phyloP scores from a whole-genome alignment of 2,113 vertebrate species.

The Tichodroma muraria region DNA sequence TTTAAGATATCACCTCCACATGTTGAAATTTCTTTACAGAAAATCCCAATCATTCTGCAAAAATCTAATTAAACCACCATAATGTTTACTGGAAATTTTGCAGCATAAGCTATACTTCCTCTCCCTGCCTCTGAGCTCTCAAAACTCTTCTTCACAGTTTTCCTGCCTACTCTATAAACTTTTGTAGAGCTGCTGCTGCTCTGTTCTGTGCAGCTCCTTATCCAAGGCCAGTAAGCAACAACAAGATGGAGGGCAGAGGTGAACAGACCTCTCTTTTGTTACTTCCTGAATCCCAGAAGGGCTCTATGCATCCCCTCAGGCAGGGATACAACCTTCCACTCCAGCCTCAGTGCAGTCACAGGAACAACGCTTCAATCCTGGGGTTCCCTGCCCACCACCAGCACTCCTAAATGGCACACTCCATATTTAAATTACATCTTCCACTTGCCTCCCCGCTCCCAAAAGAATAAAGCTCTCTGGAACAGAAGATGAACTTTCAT shows the following conservation, averaged over 20 bases:
- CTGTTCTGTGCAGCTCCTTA: not conserved
- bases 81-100: not conserved
- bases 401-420: not conserved
- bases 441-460: not conserved
- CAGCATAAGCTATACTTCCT: not conserved
- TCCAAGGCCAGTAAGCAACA: not conserved
- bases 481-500: slow-evolving; percentile 52
- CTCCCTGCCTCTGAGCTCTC: not conserved
- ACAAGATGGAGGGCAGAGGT: not conserved
- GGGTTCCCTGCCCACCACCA: not conserved
- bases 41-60: not conserved
- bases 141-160: not conserved
- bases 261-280: not conserved
- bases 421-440: not conserved
- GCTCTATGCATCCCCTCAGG: not conserved
- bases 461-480: not conserved
- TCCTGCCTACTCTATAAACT: not conserved
- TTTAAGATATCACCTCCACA: not conserved
- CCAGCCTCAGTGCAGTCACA: not conserved
- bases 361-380: not conserved
- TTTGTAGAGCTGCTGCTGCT: not conserved
- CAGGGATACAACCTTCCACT: not conserved
- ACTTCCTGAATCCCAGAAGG: not conserved
- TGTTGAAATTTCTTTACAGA: not conserved
- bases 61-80: not conserved